Evolutionary conservation across 2,797 vertebrate genomes (phyloP).

Genomic region (Lagodon rhomboides): DNA sequence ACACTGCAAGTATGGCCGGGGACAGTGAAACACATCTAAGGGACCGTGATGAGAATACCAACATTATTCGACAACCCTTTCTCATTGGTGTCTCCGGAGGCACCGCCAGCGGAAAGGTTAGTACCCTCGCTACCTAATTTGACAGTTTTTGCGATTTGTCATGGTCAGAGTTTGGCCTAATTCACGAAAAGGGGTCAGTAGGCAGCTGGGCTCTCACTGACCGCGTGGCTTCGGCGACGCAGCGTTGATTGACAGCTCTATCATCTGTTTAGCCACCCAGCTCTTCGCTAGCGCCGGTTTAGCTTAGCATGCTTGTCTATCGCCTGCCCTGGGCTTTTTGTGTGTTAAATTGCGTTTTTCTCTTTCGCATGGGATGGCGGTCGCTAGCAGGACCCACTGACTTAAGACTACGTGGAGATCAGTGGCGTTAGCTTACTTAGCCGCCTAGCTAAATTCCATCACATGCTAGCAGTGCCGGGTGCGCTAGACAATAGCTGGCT

Average conservation of each 20-base stretch:
- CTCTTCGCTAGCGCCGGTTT: not conserved
- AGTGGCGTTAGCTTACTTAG: slow-evolving; percentile 24
- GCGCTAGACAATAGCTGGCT: slow-evolving; percentile 60
- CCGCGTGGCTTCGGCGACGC: slow-evolving; percentile 79
- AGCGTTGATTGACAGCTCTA: slow-evolving; percentile 54
- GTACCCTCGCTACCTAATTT: slow-evolving; percentile 14
- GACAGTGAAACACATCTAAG: slow-evolving; percentile 91
- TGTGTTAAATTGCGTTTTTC: rapidly evolving
- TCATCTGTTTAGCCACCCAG: slow-evolving; percentile 25
- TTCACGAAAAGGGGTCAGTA: not conserved
- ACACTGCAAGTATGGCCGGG: slow-evolving; percentile 91
- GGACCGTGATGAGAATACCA: slow-evolving; percentile 81
- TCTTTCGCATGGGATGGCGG: rapidly evolving
- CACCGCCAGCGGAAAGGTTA: slow-evolving; percentile 97
- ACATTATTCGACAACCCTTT: slow-evolving; percentile 89
- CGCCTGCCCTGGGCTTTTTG: rapidly evolving
- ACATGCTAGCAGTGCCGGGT: slow-evolving; percentile 43
- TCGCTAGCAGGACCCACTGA: not conserved
- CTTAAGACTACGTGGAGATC: slow-evolving; percentile 4
- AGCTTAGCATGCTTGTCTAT: rapidly evolving
- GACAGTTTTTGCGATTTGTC: slow-evolving; percentile 19
- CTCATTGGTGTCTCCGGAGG: slow-evolving; percentile 97
- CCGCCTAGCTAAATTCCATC: slow-evolving; percentile 65
- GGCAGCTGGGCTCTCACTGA: slow-evolving; percentile 47
- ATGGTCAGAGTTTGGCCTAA: not conserved